These are phyloP conservation scores for Salmo trutta DNA, from an alignment of 2,797 vertebrate genomes.

Conservation along the genomic window DNA sequence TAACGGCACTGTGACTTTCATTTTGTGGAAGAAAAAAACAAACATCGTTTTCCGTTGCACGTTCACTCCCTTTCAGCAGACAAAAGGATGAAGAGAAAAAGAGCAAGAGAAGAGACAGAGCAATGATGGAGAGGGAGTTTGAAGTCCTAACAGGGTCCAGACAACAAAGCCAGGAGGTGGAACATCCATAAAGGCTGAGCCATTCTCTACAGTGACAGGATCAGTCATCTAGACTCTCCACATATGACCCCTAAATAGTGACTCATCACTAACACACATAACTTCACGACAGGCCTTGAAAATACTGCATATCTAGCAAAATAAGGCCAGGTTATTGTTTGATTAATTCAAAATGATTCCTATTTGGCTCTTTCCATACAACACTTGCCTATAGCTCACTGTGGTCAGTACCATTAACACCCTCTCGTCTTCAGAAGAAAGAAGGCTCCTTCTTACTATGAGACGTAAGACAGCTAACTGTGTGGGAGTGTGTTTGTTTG, in stretches of 20 bases:
- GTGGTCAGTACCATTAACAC: slow-evolving; percentile 70
- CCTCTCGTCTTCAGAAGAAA: slow-evolving; percentile 71
- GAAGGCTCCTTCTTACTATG: slow-evolving; percentile 69
- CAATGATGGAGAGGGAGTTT: slow-evolving; percentile 55
- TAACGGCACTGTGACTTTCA: too few species aligned
- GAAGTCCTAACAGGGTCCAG: slow-evolving; percentile 67
- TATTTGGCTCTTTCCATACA: slow-evolving; percentile 65
- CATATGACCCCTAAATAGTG: slow-evolving; percentile 74
- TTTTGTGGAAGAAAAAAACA: too few species aligned
- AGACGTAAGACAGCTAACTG: slow-evolving; percentile 22
- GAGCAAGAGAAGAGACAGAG: slow-evolving; percentile 32
- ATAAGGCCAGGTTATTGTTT: slow-evolving; percentile 68
- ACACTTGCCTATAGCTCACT: slow-evolving; percentile 69
- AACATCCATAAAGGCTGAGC: neutral
- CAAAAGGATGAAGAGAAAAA: too few species aligned
- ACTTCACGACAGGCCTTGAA: slow-evolving; percentile 59
- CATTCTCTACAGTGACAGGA: slow-evolving; percentile 67
- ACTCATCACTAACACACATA: slow-evolving; percentile 69
- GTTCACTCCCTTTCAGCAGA: too few species aligned
- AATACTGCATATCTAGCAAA: slow-evolving; percentile 73
- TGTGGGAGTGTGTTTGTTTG: neutral
- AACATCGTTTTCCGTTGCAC: too few species aligned
- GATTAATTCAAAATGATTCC: slow-evolving; percentile 80
- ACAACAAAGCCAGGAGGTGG: slow-evolving; percentile 65
- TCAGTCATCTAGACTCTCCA: slow-evolving; percentile 75